Conservation (phyloP, 37 sponge, comb jelly and placozoan species). For the Beroe ovata region DNA sequence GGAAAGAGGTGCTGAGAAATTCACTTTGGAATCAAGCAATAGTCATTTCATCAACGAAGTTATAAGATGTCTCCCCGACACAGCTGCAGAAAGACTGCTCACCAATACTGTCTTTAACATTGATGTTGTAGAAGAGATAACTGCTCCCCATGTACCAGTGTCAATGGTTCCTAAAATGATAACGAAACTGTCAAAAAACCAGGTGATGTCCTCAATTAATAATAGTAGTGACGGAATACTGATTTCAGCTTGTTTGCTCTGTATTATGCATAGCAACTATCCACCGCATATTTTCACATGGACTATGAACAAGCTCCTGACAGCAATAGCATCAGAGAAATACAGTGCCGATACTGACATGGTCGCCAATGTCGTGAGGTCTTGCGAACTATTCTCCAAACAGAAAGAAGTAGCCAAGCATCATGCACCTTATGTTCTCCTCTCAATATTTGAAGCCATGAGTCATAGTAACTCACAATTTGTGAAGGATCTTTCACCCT, state of each 20-base stretch:
- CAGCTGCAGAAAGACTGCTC: neutral
- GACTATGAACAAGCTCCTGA: neutral
- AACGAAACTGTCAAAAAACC: neutral
- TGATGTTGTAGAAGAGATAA: neutral
- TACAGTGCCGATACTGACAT: neutral
- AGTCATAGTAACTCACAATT: neutral
- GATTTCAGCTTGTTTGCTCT: slow-evolving; percentile 34
- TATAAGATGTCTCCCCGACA: slow-evolving; percentile 5
- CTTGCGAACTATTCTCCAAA: slow-evolving; percentile 18
- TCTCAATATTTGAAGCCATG: neutral
- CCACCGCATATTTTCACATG: neutral
- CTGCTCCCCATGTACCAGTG: neutral
- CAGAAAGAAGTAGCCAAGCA: slow-evolving; percentile 31
- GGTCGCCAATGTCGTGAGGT: neutral
- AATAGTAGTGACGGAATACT: neutral
- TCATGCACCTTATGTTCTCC: slow-evolving; percentile 38
- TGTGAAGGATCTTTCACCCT: slow-evolving; percentile 19
- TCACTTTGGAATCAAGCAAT: neutral
- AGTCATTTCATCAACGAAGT: neutral
- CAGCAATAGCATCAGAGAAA: neutral
- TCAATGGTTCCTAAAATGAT: slow-evolving; percentile 34
- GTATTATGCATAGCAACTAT: slow-evolving; percentile 16
- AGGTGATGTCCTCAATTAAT: slow-evolving; percentile 8
- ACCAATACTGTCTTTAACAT: neutral
- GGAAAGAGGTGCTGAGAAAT: neutral